Conservation (phyloP, 1,140 invertebrate species). For the Babylonia areolata region DNA sequence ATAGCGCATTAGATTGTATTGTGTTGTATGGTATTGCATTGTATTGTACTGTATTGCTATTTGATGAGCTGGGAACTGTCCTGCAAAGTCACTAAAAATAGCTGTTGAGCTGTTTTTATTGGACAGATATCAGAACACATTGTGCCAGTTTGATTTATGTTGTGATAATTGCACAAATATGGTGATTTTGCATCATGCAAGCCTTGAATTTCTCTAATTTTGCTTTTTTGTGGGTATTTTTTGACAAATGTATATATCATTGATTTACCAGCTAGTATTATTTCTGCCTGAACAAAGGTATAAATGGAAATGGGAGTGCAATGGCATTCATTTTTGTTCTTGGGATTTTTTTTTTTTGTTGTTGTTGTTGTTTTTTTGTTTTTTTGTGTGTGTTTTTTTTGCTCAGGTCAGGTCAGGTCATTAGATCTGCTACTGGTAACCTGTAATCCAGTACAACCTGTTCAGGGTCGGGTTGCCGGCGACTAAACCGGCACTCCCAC, state of each 20-base stretch:
- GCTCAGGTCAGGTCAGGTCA: too few species aligned
- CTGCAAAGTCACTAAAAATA: not conserved
- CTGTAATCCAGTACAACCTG: too few species aligned
- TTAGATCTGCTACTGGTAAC: too few species aligned
- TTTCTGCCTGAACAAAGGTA: not conserved
- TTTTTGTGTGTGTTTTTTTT: too few species aligned
- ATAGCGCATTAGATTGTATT: too few species aligned
- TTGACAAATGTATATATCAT: not conserved
- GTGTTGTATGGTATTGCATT: too few species aligned
- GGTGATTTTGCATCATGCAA: constrained; percentile 2
- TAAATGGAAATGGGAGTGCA: not conserved
- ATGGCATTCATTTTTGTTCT: not conserved
- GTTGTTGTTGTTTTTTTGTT: too few species aligned
- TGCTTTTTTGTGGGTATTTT: not conserved
- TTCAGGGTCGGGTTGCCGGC: too few species aligned
- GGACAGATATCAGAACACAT: too few species aligned
- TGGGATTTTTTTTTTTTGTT: not conserved
- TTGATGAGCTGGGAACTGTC: not conserved
- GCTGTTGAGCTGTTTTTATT: too few species aligned
- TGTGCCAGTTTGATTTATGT: not conserved
- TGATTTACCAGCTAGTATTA: not conserved
- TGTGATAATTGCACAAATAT: not conserved
- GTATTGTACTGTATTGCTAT: too few species aligned
- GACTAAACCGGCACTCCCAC: too few species aligned
- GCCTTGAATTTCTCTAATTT: not conserved